Percentiles rank a stretch among this genome's conserved stretches.
Conservation (phyloP, 2,888 invertebrate genomes). For the Caenorhabditis sulstoni region DNA sequence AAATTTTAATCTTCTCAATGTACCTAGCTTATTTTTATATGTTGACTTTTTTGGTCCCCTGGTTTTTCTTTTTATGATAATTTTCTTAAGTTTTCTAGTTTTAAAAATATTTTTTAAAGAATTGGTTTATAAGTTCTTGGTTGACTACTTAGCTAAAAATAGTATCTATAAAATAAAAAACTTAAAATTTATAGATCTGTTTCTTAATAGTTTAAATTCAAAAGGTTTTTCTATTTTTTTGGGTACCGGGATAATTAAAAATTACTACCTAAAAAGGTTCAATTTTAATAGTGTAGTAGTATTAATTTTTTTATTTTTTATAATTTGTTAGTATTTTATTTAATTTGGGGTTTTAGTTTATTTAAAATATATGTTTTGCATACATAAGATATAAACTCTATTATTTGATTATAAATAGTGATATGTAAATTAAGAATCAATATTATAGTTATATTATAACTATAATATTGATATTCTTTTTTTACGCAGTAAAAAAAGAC, state of each 20-base stretch:
- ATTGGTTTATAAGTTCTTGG: conserved; percentile 68
- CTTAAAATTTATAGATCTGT: conserved; percentile 69
- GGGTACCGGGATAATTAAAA: conserved; percentile 42
- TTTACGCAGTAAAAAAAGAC: no score
- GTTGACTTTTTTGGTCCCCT: conserved; percentile 68
- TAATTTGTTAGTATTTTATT: conserved; percentile 48
- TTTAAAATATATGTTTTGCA: conserved; percentile 71
- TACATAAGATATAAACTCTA: conserved; percentile 67
- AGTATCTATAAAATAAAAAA: conserved; percentile 66
- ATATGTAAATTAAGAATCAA: conserved; percentile 13
- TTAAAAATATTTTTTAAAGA: conserved; percentile 66
- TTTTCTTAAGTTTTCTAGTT: conserved; percentile 65
- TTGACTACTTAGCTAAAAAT: conserved; percentile 69
- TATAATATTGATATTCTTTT: no score
- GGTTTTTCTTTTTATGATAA: conserved; percentile 81
- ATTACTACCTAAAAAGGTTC: conserved; percentile 60
- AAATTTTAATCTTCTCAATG: conserved; percentile 69
- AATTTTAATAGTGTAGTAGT: conserved; percentile 64
- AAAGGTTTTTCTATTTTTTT: conserved; percentile 55
- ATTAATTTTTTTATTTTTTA: conserved; percentile 61
- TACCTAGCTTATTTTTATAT: conserved; percentile 68
- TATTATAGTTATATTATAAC: conserved; percentile 28
- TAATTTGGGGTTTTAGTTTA: conserved; percentile 64
- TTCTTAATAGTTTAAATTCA: conserved; percentile 64
- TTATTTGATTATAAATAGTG: not conserved